These are phyloP conservation scores for Tangara arthus DNA, from an alignment of 2,797 vertebrate species.

Conservation along the genomic window DNA sequence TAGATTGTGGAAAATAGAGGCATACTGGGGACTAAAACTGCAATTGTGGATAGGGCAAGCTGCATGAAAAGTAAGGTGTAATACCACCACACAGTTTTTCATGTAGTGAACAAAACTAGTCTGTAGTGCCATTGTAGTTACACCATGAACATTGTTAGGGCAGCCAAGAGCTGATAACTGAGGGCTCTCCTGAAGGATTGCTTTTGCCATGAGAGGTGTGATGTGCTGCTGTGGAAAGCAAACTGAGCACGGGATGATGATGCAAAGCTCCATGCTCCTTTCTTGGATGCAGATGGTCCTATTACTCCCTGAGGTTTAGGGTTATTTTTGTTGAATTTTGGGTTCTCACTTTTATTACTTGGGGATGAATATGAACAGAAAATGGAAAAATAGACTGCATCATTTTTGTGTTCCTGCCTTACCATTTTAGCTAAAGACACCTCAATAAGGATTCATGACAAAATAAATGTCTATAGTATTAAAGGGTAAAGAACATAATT, in stretches of 20 bases:
- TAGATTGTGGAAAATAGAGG: neutral
- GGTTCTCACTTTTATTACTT: neutral
- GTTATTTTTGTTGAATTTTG: neutral
- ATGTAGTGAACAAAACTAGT: neutral
- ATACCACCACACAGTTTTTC: neutral
- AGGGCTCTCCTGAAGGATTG: neutral
- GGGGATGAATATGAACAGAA: neutral
- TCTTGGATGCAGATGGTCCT: neutral
- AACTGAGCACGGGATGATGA: neutral
- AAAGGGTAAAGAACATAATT: neutral
- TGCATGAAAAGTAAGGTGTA: neutral
- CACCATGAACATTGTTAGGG: neutral
- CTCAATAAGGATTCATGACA: neutral
- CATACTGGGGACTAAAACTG: neutral
- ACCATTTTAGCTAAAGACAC: neutral
- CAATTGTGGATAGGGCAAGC: neutral
- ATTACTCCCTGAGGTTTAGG: neutral
- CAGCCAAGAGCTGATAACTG: neutral
- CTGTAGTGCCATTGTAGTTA: neutral
- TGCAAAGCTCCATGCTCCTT: neutral
- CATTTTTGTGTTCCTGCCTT: neutral
- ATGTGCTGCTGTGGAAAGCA: neutral
- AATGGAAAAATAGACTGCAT: neutral
- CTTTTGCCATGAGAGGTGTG: neutral
- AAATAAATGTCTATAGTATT: neutral